Evolutionary conservation across 1,140 invertebrate genomes (phyloP).

Genomic region (Pachyrhynchus sulphureomaculatus): DNA sequence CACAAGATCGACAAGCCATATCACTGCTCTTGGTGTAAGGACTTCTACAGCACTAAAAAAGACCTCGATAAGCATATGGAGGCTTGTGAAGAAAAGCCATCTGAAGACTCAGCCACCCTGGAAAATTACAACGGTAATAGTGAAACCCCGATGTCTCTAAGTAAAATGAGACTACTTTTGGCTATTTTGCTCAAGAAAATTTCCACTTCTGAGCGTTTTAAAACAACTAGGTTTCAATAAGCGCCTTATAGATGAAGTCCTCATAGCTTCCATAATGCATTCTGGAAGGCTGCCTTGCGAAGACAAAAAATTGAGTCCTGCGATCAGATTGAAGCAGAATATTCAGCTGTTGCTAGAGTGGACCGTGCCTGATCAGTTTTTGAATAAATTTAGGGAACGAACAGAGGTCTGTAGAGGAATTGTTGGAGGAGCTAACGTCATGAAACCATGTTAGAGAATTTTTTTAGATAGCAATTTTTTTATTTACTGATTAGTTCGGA

Average conservation of each 20-base stretch:
- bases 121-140: slow-evolving; percentile 47
- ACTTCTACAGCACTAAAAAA: slow-evolving; percentile 76
- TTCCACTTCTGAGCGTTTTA: slow-evolving; percentile 71
- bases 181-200: slow-evolving; percentile 80
- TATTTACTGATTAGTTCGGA: too few species aligned
- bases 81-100: slow-evolving; percentile 50
- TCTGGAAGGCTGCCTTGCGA: slow-evolving; percentile 68
- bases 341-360: slow-evolving; percentile 76
- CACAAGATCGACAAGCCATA: slow-evolving; percentile 75
- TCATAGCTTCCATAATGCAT: slow-evolving; percentile 71
- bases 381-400: slow-evolving; percentile 73
- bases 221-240: slow-evolving; percentile 79
- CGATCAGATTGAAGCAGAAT: slow-evolving; percentile 67
- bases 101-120: slow-evolving; percentile 40
- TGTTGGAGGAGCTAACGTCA: slow-evolving; percentile 71
- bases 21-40: slow-evolving; percentile 66
- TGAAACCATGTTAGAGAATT: slow-evolving; percentile 37
- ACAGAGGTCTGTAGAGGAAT: slow-evolving; percentile 72
- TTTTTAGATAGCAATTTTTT: not conserved
- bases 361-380: slow-evolving; percentile 75
- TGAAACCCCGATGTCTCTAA: slow-evolving; percentile 63
- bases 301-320: slow-evolving; percentile 56
- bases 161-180: slow-evolving; percentile 73
- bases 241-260: slow-evolving; percentile 78
- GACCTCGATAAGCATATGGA: slow-evolving; percentile 66